Conservation (phyloP, 2,113 vertebrate species). For the Mormyrus iriodes region DNA sequence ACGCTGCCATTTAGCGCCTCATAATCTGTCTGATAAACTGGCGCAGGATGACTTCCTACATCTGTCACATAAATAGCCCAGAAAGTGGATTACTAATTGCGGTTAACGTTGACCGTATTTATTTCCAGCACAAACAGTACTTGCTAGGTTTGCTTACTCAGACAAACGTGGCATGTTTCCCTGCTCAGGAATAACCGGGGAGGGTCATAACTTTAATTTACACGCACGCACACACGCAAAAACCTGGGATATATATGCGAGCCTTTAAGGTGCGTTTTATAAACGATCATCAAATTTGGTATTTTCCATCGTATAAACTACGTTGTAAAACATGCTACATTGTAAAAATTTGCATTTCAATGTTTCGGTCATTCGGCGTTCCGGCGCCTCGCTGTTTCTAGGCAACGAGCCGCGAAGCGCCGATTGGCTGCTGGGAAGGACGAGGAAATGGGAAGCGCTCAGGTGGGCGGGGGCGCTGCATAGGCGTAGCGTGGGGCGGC, state of each 20-base stretch:
- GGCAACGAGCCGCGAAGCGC: background rate
- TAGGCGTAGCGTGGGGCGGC: background rate
- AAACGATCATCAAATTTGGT: background rate
- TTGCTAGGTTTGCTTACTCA: too few relatives aligned
- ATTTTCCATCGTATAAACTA: background rate
- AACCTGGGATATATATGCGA: background rate
- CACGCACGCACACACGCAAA: background rate
- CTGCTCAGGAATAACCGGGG: background rate
- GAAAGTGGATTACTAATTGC: too few relatives aligned
- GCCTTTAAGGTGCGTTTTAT: background rate
- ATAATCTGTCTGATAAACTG: too few relatives aligned
- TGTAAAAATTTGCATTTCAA: background rate
- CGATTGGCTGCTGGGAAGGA: conserved; percentile 49
- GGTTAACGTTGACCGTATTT: too few relatives aligned
- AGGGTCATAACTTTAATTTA: background rate
- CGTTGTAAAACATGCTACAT: background rate
- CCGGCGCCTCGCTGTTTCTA: conserved; percentile 46
- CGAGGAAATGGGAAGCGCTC: conserved; percentile 55
- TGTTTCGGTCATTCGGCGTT: background rate
- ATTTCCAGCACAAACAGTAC: too few relatives aligned
- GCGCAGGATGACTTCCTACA: too few relatives aligned
- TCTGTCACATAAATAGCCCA: too few relatives aligned
- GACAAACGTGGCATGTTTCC: too few relatives aligned
- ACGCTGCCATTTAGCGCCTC: too few relatives aligned
- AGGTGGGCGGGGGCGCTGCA: background rate